Evolutionary conservation across 1,140 invertebrate species (phyloP).

Genomic region (Calycopis cecrops): DNA sequence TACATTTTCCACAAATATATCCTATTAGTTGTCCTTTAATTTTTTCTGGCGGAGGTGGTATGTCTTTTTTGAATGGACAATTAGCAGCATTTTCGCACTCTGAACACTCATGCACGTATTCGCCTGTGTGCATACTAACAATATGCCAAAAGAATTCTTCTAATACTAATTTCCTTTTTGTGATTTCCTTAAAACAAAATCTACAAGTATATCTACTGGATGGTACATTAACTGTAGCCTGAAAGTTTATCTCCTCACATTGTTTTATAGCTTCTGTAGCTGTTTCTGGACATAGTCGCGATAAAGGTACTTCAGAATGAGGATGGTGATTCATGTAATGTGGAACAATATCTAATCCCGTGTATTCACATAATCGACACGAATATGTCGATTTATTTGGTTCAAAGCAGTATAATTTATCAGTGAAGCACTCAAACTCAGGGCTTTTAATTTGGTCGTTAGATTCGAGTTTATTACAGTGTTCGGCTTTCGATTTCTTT

Average conservation of each 20-base stretch:
- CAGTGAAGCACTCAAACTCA: conserved; percentile 49
- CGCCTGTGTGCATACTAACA: conserved; percentile 82
- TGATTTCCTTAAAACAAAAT: conserved; percentile 73
- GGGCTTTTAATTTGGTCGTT: conserved; percentile 23
- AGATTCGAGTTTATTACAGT: conserved; percentile 1
- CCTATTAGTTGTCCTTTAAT: conserved; percentile 72
- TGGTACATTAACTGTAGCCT: conserved; percentile 42
- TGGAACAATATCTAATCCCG: conserved; percentile 77
- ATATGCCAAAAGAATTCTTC: conserved; percentile 80
- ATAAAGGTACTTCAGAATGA: conserved; percentile 79
- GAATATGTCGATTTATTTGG: conserved; percentile 55
- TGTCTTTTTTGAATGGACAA: conserved; percentile 53
- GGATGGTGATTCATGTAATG: conserved; percentile 80
- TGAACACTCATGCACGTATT: conserved; percentile 79
- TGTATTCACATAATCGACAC: conserved; percentile 77
- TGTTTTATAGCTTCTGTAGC: conserved; percentile 64
- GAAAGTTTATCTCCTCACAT: conserved; percentile 49
- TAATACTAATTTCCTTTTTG: conserved; percentile 36
- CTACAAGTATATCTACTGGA: conserved; percentile 55
- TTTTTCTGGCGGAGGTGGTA: conserved; percentile 55
- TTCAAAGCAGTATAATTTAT: conserved; percentile 59
- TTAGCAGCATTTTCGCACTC: conserved; percentile 59
- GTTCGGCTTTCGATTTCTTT: conserved; percentile 32
- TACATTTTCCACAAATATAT: conserved; percentile 80
- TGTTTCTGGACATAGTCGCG: conserved; percentile 71